Evolutionary conservation across 2,113 vertebrate genomes (phyloP), one percentile per base, ranked within the genome.

Genomic region (Trogon melanurus): DNA sequence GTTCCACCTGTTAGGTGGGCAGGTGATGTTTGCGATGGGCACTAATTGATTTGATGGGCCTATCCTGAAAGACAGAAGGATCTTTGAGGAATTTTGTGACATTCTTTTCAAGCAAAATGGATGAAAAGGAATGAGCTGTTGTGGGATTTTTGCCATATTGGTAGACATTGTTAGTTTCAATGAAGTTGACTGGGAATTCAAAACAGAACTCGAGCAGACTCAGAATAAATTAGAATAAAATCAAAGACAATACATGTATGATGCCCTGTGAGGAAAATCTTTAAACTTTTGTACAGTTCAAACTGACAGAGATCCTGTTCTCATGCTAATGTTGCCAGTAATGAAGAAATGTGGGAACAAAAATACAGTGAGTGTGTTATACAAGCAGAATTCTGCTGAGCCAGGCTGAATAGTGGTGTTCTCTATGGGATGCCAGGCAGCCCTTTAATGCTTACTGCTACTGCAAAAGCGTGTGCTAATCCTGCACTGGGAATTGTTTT

Each of bases 141-240:
- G 30, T 71, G 57, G 48, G 85, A n/a, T 32, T 71, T 78, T 75
- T 92, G 15, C 61, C 16, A 9, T 94, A 21, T 92, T 89, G 48
- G 53, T 93, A 2, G 2, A 32, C 65, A 38, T 69, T 90, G 90
- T 93, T 94, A 67, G 15, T 30, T 87, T 87, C 92, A 82, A 50
- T 73, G 61, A 72, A 65, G 54, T 81, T 94, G 85, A 64, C 26
- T 74, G 89, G 38, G 32, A 94, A 88, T 96, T 87, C 61, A 71
- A 90, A 93, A 57, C 44, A 89, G 54, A 93, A 88, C 67, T 91
- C 62, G 26, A 83, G 41, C 29, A 84, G 88, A 70, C 34, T 60
- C 26, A 21, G 91, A 95, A 97, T 92, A 93, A 92, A 95, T 92
- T 80, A 95, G 87, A 92, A 81, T 94, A 79, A 88, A 95, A 89